phyloP scores from a whole-genome alignment of 2,113 vertebrate species.

The Erythrolamprus reginae region DNA sequence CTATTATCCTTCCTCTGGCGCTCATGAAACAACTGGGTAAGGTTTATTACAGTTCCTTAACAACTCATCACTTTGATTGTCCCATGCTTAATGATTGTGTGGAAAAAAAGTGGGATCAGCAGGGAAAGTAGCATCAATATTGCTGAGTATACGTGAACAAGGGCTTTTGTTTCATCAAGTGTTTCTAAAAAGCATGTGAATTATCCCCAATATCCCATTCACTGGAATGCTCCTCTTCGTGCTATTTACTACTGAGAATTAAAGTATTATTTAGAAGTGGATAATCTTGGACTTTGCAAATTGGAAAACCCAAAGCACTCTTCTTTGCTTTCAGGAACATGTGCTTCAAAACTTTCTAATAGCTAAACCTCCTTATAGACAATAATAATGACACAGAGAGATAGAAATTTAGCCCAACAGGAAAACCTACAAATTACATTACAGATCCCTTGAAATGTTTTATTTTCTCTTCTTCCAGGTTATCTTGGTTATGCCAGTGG shows the following conservation, averaged over 20 bases:
- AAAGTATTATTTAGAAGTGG: background rate
- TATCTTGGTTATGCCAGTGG: slow-evolving; percentile 96
- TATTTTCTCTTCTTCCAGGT: slow-evolving; percentile 66
- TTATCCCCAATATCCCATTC: background rate
- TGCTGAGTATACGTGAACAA: background rate
- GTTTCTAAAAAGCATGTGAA: background rate
- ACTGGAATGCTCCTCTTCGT: background rate
- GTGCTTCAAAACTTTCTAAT: background rate
- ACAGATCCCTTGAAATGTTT: background rate
- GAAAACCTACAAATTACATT: background rate
- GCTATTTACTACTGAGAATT: background rate
- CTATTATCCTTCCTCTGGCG: slow-evolving; percentile 87
- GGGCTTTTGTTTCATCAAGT: background rate
- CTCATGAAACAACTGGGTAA: slow-evolving; percentile 97
- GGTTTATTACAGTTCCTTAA: slow-evolving; percentile 34
- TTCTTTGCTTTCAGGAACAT: background rate
- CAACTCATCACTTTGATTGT: background rate
- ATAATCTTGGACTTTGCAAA: background rate
- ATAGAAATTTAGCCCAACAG: background rate
- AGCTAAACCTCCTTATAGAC: background rate
- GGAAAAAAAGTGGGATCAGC: background rate
- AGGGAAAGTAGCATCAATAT: background rate
- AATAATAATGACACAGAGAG: background rate
- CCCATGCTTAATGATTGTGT: background rate
- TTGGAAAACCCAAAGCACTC: background rate